Evolutionary conservation across 1,140 invertebrate genomes (phyloP).

Genomic region (Calephelis nemesis): DNA sequence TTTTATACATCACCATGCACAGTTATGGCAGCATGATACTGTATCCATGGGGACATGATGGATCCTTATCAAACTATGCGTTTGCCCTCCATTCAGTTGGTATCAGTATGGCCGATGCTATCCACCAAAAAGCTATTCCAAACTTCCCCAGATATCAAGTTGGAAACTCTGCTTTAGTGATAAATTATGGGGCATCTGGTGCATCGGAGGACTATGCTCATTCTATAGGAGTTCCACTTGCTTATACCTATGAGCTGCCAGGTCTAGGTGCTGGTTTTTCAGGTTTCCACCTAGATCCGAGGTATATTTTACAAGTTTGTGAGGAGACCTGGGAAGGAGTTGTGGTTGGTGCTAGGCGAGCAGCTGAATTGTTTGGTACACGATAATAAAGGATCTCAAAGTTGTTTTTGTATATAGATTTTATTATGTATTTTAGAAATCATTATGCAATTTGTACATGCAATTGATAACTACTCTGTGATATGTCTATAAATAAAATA

Average conservation of each 20-base stretch:
- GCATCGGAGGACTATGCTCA: constrained; percentile 73
- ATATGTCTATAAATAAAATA: no score
- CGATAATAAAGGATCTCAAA: constrained; percentile 6
- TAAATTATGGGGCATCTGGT: constrained; percentile 76
- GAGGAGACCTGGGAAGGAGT: constrained; percentile 85
- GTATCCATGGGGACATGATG: constrained; percentile 81
- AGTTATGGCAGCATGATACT: constrained; percentile 83
- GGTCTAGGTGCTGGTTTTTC: constrained; percentile 44
- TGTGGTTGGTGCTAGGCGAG: constrained; percentile 66
- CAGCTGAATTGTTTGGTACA: constrained; percentile 37
- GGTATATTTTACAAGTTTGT: constrained; percentile 72
- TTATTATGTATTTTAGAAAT: no score
- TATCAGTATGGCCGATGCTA: constrained; percentile 64
- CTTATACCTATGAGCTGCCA: constrained; percentile 85
- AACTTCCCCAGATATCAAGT: constrained; percentile 38
- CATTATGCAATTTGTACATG: no score
- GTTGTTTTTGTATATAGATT: neutral
- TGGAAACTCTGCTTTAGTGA: constrained; percentile 40
- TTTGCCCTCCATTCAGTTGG: constrained; percentile 49
- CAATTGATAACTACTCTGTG: no score
- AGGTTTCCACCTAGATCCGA: constrained; percentile 82
- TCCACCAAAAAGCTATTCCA: constrained; percentile 38
- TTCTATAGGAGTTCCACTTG: constrained; percentile 79
- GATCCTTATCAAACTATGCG: constrained; percentile 73
- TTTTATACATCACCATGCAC: constrained; percentile 81